These are phyloP conservation scores for Tenodera sinensis DNA, from an alignment of 2,888 invertebrate genomes.

Conservation along the genomic window DNA sequence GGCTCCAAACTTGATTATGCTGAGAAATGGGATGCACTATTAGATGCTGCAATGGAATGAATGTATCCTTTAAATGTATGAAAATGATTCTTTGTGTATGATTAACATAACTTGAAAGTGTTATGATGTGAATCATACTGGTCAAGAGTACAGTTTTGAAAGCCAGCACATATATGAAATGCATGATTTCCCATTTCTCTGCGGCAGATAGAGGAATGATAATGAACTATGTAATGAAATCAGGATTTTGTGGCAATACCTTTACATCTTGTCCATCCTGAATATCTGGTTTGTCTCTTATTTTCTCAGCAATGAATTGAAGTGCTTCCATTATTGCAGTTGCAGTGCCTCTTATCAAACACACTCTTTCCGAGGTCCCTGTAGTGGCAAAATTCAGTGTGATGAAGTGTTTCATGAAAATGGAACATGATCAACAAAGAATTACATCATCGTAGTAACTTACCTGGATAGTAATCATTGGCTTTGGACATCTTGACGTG, in stretches of 20 bases:
- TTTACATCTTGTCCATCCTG: background rate
- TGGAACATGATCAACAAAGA: background rate
- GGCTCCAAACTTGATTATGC: background rate
- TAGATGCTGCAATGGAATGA: background rate
- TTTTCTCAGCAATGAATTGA: constrained; percentile 94
- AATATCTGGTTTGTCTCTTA: constrained; percentile 85
- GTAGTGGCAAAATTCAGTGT: constrained; percentile 33
- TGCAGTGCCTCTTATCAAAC: constrained; percentile 85
- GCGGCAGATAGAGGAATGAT: background rate
- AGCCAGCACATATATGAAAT: background rate
- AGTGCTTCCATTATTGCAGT: constrained; percentile 88
- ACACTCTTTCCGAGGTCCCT: constrained; percentile 93
- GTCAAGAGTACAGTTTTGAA: background rate
- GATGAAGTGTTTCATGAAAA: background rate
- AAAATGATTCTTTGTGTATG: background rate
- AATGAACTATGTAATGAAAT: background rate
- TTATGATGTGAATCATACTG: background rate
- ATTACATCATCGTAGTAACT: background rate
- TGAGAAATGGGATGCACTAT: background rate
- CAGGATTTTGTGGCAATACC: background rate
- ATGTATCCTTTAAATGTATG: background rate
- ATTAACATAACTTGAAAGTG: background rate
- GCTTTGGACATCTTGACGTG: constrained; percentile 99
- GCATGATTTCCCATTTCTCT: background rate
- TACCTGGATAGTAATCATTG: constrained; percentile 97